phyloP scores from a whole-genome alignment of 2,113 vertebrate species.

The Onychostoma macrolepis region DNA sequence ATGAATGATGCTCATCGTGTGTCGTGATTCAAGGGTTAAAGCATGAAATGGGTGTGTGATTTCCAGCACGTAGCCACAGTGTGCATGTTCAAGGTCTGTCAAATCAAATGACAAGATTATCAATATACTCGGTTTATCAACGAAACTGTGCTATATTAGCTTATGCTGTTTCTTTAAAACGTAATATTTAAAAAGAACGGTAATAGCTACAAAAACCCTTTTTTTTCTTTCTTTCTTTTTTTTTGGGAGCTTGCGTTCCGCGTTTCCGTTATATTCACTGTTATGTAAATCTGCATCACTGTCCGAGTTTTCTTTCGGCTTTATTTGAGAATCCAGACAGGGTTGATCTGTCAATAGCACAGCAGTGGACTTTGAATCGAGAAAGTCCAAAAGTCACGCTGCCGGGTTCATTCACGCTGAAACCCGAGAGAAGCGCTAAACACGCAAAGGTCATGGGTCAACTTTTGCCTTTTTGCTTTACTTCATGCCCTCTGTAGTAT shows the following conservation, averaged over 20 bases:
- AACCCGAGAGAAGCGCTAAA: conserved; percentile 7
- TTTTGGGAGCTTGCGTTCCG: background rate
- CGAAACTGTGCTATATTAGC: background rate
- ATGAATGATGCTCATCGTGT: background rate
- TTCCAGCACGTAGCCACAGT: conserved; percentile 52
- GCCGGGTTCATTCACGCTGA: background rate
- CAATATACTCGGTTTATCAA: background rate
- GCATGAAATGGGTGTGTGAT: conserved; percentile 44
- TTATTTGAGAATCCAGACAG: background rate
- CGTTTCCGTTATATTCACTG: conserved; percentile 6
- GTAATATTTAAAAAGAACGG: background rate
- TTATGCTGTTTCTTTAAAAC: too few relatives aligned
- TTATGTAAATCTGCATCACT: background rate
- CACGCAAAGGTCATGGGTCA: conserved; percentile 4
- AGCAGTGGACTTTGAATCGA: conserved; percentile 41
- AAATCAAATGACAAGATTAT: background rate
- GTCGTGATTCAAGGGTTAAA: conserved; percentile 5
- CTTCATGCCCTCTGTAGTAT: conserved; percentile 66
- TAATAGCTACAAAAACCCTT: background rate
- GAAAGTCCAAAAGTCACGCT: conserved; percentile 4
- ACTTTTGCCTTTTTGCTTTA: background rate
- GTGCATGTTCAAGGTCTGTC: background rate
- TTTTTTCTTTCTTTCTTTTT: background rate
- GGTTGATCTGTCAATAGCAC: background rate
- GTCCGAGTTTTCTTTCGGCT: background rate